A percentile compares a stretch with the other conserved stretches of the same genome.
Evolutionary conservation across 2,888 invertebrate species (phyloP).

Genomic region (Ectemnius lituratus): DNA sequence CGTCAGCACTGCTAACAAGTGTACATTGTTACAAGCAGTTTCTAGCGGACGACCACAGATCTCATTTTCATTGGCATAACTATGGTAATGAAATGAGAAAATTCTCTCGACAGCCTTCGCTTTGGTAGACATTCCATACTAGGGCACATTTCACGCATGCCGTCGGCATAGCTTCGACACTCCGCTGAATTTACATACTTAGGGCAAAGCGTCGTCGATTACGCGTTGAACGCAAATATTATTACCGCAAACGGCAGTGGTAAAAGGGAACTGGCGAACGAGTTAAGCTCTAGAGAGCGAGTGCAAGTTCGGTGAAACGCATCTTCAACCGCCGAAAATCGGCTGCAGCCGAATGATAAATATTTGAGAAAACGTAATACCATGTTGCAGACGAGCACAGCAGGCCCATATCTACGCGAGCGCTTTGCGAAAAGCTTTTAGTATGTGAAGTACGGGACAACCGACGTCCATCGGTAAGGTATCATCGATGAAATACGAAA

Average conservation of each 20-base stretch:
- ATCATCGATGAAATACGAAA: conserved; percentile 53
- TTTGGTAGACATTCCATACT: not conserved
- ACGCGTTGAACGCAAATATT: not conserved
- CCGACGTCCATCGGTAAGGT: conserved; percentile 41
- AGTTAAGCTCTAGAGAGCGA: not conserved
- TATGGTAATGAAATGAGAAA: conserved; percentile 1
- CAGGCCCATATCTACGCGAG: conserved; percentile 18
- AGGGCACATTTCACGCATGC: not conserved
- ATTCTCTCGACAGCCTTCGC: not conserved
- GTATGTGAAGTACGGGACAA: conserved; percentile 49
- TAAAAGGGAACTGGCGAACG: not conserved
- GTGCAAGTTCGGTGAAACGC: conserved; percentile 22
- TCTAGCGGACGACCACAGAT: not conserved
- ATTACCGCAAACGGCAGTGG: conserved; percentile 4
- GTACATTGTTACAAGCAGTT: not conserved
- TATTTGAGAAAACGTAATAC: conserved; percentile 33
- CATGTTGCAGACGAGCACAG: conserved; percentile 25
- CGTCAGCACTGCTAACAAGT: conserved; percentile 16
- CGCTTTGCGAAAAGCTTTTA: conserved; percentile 40
- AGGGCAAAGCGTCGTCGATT: not conserved
- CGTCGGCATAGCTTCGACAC: not conserved
- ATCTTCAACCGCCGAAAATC: conserved; percentile 34
- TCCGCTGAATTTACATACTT: not conserved
- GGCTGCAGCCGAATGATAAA: conserved; percentile 32
- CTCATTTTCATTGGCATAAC: not conserved